phyloP scores from a whole-genome alignment of 2,113 vertebrate genomes.

The Lycocorax pyrrhopterus region DNA sequence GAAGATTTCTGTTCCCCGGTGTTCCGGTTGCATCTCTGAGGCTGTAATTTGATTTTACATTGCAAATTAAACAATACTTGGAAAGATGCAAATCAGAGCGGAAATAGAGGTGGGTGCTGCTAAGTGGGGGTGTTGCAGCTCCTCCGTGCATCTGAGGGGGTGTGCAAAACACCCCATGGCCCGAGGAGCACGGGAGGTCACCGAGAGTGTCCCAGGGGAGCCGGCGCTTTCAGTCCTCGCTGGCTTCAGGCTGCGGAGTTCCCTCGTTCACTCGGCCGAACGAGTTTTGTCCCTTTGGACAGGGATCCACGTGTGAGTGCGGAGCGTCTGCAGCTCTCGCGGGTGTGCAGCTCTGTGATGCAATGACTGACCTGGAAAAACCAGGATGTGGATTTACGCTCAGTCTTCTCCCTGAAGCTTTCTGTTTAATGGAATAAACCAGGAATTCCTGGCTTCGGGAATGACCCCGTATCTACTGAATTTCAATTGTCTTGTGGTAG shows the following conservation, averaged over 20 bases:
- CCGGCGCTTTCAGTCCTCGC: accelerated
- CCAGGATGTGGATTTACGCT: not conserved
- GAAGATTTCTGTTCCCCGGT: not conserved
- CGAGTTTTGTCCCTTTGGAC: not conserved
- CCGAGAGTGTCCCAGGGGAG: not conserved
- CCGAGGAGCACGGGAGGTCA: not conserved
- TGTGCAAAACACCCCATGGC: not conserved
- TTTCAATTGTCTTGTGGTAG: not conserved
- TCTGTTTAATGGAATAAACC: not conserved
- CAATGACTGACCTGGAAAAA: conserved; percentile 5
- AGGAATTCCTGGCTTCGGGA: not conserved
- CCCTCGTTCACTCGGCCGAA: not conserved
- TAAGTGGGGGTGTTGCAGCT: not conserved
- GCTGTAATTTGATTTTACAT: conserved; percentile 5
- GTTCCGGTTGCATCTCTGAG: not conserved
- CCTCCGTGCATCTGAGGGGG: not conserved
- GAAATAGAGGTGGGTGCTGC: not conserved
- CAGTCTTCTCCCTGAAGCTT: not conserved
- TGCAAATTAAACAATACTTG: conserved; percentile 38
- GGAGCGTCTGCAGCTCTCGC: not conserved
- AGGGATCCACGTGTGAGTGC: not conserved
- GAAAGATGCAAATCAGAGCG: conserved; percentile 39
- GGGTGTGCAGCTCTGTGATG: not conserved
- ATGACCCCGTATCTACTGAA: not conserved
- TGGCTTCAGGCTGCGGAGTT: not conserved